Evolutionary conservation across 1,140 invertebrate species (phyloP).

Genomic region (Drosophila pruinosa): DNA sequence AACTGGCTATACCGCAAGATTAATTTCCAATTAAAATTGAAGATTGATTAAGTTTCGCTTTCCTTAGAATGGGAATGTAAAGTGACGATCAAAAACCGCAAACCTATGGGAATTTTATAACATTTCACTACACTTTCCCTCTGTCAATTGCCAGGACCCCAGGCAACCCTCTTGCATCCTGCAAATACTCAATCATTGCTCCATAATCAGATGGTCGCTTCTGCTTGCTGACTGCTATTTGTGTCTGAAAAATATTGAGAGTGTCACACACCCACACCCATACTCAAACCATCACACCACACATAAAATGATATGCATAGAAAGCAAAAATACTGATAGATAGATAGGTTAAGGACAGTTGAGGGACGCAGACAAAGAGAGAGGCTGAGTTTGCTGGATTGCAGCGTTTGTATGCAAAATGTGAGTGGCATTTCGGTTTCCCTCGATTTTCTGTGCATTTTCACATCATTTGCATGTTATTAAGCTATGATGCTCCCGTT

Average conservation of each 20-base stretch:
- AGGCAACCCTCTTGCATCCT: background rate
- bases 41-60: background rate
- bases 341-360: background rate
- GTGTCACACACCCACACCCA: conserved; percentile 9
- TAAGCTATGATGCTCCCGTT: conserved; percentile 11
- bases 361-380: background rate
- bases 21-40: conserved; percentile 1
- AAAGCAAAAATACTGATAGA: conserved; percentile 9
- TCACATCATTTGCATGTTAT: conserved; percentile 55
- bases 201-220: conserved; percentile 42
- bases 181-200: conserved; percentile 44
- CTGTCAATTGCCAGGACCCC: background rate
- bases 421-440: conserved; percentile 32
- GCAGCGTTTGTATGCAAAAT: conserved; percentile 28
- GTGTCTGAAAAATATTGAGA: conserved; percentile 43
- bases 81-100: conserved; percentile 12
- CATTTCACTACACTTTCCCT: background rate
- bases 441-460: conserved; percentile 33
- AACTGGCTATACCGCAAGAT: too few species aligned
- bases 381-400: background rate
- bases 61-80: background rate
- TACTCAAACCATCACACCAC: background rate
- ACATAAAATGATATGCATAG: background rate
- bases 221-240: conserved; percentile 25
- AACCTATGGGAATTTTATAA: background rate